Conservation (phyloP, 2,113 vertebrate genomes). For the Alouatta palliata region DNA sequence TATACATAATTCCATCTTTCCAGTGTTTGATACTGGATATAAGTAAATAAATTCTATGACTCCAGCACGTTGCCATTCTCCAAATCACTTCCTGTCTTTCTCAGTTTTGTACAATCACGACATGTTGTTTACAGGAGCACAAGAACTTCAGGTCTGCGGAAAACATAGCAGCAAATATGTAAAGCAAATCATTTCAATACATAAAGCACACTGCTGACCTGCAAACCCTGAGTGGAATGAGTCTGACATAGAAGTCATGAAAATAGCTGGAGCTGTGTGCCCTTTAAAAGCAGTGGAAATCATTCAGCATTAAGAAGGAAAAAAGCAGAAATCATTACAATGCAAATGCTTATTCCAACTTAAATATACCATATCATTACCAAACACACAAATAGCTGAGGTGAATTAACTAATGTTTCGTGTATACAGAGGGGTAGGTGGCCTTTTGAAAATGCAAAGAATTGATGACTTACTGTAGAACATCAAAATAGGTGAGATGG, state of each 20-base stretch:
- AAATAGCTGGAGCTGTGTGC: neutral
- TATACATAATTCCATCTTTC: neutral
- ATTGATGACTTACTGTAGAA: neutral
- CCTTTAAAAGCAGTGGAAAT: constrained; percentile 30
- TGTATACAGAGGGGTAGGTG: neutral
- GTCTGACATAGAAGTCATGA: neutral
- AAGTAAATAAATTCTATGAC: neutral
- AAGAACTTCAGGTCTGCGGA: neutral
- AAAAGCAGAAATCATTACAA: neutral
- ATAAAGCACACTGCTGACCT: neutral
- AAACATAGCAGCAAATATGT: neutral
- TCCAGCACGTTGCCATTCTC: neutral
- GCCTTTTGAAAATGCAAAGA: neutral
- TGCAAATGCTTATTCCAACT: neutral
- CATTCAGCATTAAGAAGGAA: neutral
- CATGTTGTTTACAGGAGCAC: neutral
- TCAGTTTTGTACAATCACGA: neutral
- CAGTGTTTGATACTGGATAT: neutral
- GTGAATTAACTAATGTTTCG: neutral
- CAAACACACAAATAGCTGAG: constrained; percentile 16
- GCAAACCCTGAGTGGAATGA: neutral
- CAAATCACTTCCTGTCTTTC: neutral
- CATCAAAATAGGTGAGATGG: neutral
- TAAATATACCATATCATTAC: neutral
- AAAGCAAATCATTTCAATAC: neutral